phyloP scores from a whole-genome alignment of 2,888 invertebrate genomes.

The Cephus sareptanus region DNA sequence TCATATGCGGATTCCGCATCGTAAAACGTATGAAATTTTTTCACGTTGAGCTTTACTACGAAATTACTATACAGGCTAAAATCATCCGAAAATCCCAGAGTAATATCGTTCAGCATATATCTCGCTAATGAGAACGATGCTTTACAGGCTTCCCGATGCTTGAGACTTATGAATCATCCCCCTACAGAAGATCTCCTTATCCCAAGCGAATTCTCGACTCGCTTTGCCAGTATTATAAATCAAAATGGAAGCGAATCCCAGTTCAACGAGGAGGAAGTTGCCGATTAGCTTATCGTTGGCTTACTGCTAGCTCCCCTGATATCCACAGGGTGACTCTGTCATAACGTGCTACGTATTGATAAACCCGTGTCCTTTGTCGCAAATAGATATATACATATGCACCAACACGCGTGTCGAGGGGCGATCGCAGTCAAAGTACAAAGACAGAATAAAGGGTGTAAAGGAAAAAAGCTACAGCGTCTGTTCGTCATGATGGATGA shows the following conservation, averaged over 20 bases:
- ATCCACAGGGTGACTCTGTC: not conserved
- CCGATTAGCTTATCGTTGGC: conserved; percentile 4
- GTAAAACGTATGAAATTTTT: too few relatives aligned
- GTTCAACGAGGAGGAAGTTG: not conserved
- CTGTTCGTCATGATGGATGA: conserved; percentile 6
- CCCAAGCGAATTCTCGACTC: not conserved
- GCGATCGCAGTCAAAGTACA: not conserved
- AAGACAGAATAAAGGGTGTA: not conserved
- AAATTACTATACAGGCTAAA: too few relatives aligned
- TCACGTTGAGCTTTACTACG: too few relatives aligned
- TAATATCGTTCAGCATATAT: too few relatives aligned
- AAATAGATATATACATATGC: not conserved
- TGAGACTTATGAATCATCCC: not conserved
- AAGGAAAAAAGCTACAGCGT: not conserved
- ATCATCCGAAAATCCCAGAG: too few relatives aligned
- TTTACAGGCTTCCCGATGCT: not conserved
- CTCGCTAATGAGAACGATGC: not conserved
- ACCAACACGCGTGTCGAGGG: not conserved
- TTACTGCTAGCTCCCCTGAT: not conserved
- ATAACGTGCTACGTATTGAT: not conserved
- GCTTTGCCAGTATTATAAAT: not conserved
- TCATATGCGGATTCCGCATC: not conserved
- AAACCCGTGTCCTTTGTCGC: conserved; percentile 1
- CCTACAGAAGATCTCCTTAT: not conserved
- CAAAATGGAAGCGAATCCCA: not conserved